Conservation (phyloP, 2,113 vertebrate genomes). For the Paramisgurnus dabryanus region DNA sequence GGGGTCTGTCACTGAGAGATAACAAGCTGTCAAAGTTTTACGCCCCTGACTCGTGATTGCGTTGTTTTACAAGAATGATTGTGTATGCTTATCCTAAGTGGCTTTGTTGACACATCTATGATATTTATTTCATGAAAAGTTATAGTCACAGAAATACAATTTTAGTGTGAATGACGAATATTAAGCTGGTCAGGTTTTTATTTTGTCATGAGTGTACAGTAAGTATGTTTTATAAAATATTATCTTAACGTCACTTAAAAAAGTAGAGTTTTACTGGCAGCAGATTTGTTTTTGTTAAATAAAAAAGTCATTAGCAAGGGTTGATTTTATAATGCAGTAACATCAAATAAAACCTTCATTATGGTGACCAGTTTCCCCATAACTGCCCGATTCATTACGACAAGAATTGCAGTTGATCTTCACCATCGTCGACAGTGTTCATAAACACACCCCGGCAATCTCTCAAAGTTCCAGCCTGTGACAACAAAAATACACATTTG, state of each 20-base stretch:
- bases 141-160: too few species aligned
- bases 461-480: conserved; percentile 38
- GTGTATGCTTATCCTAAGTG: background rate
- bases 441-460: conserved; percentile 39
- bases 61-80: conserved; percentile 32
- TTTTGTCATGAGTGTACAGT: background rate
- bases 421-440: conserved; percentile 41
- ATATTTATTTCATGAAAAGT: too few species aligned
- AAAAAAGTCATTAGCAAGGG: conserved; percentile 3
- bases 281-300: conserved; percentile 12
- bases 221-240: background rate
- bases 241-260: background rate
- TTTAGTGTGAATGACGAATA: too few species aligned
- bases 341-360: conserved; percentile 10
- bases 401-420: conserved; percentile 29
- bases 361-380: conserved; percentile 25
- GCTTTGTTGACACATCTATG: conserved; percentile 1
- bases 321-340: conserved; percentile 8
- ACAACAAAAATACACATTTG: conserved; percentile 59
- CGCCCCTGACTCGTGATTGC: conserved; percentile 7
- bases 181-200: background rate
- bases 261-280: background rate
- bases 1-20: conserved; percentile 46
- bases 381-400: background rate
- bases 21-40: conserved; percentile 51